phyloP scores from a whole-genome alignment of 2,797 vertebrate genomes.

The Lindbergichthys nudifrons region DNA sequence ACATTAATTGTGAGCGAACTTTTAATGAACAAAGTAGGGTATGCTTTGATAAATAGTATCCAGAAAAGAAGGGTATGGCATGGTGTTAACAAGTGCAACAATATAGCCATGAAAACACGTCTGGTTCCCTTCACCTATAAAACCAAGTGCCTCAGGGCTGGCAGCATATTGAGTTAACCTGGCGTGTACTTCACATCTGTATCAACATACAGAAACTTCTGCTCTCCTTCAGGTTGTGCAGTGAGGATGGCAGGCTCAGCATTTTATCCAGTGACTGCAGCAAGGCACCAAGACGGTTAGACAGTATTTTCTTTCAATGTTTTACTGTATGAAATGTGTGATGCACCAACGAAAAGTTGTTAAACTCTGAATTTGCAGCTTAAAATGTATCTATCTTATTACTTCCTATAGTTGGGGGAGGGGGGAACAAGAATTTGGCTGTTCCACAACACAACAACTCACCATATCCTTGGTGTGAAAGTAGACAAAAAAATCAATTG shows the following conservation, averaged over 20 bases:
- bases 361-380: constrained; percentile 37
- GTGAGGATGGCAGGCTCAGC: constrained; percentile 56
- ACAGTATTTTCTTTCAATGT: constrained; percentile 49
- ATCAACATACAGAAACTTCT: constrained; percentile 32
- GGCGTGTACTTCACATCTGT: constrained; percentile 8
- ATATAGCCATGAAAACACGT: background rate
- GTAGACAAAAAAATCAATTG: background rate
- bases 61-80: background rate
- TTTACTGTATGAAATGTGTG: constrained; percentile 58
- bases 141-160: constrained; percentile 4
- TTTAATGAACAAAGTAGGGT: background rate
- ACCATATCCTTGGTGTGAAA: background rate
- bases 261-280: constrained; percentile 48
- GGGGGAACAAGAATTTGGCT: background rate
- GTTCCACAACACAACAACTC: background rate
- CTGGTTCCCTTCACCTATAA: background rate
- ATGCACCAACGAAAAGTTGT: constrained; percentile 36
- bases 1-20: background rate
- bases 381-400: constrained; percentile 17
- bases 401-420: background rate
- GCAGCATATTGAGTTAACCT: background rate
- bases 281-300: constrained; percentile 59
- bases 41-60: background rate
- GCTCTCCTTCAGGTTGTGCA: constrained; percentile 53
- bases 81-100: constrained; percentile 2